Percentiles rank a stretch among this genome's conserved stretches.
phyloP scores from a whole-genome alignment of 2,888 invertebrate species.

The Elmis aenea region DNA sequence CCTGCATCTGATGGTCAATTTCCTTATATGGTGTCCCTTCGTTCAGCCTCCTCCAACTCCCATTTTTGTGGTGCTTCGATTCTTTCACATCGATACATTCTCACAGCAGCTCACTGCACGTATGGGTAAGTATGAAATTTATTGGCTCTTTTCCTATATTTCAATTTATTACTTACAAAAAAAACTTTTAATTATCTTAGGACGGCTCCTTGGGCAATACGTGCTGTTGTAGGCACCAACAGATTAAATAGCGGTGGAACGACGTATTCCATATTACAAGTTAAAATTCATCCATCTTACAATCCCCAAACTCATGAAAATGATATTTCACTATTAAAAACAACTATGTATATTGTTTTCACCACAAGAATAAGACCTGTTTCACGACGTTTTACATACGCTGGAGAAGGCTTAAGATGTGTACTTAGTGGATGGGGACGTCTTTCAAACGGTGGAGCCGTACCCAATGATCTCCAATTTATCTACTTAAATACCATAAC shows the following conservation, averaged over 20 bases:
- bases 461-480: conserved; percentile 1
- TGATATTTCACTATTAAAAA: conserved; percentile 5
- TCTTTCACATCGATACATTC: not conserved
- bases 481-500: not conserved
- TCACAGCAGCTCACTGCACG: conserved; percentile 2
- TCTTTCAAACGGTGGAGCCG: not conserved
- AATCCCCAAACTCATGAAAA: not conserved
- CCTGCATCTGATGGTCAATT: not conserved
- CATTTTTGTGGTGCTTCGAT: conserved; percentile 7
- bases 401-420: not conserved
- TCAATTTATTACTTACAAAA: no score
- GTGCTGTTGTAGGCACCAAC: conserved; percentile 1
- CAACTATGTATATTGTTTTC: not conserved
- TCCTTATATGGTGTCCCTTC: not conserved
- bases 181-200: no score
- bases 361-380: not conserved
- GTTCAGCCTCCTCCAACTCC: not conserved
- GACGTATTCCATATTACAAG: not conserved
- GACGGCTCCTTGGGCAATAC: not conserved
- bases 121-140: not conserved
- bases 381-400: not conserved
- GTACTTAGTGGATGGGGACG: conserved; percentile 5
- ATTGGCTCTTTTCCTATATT: not conserved
- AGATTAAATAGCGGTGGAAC: not conserved
- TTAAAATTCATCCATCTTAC: not conserved